Evolutionary conservation across 92 coral and sea anemone genomes (phyloP), one percentile per base, ranked within the genome.

Genomic region (Bergia puertoricense): DNA sequence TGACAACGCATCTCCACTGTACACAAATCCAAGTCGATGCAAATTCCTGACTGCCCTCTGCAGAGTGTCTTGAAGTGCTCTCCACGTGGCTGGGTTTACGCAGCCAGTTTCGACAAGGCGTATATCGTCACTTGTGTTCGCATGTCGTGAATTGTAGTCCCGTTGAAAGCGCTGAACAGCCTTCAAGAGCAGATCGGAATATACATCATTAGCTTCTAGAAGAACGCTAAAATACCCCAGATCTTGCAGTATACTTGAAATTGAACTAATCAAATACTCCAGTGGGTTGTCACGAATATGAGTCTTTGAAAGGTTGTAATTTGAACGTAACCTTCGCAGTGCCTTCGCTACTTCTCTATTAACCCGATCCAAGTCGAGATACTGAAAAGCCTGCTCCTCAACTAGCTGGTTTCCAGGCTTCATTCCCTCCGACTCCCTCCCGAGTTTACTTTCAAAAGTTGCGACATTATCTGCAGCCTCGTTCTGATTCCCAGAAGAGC

Each of bases 141-240:
- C 30, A 44, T 67, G 73, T 10, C 81, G 84, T 67, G 87, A 51
- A 86, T 95, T 95, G 88, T 91, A 86, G 36, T 95, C 96, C 1
- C 57, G 77, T 77, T 95, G 98, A 86, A 95, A 95, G 71, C 81
- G 90, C 67, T 86, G 89, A 50, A 95, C 93, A 5, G 98, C 91
- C 36, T 88, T 76, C 65, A 91, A 86, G 71, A 95, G 40, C 37
- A 91, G 88, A 74, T 93, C 92, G 4, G 91, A 90, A 84, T 91
- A 95, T 20, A 76, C 48, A n/a, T 81, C 91, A 14, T 88, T 76
- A 39, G 88, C 71, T 56, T 88, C 92, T 3, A 90, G 37, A 11
- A 95, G 84, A 4, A 90, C 89, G 42, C 92, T 93, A 54, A 95
- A 86, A 51, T 95, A 95, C 13, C 92, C 90, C 16, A 93, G 92